Conservation (phyloP, 2,797 vertebrate species). For the Sardinella longiceps region DNA sequence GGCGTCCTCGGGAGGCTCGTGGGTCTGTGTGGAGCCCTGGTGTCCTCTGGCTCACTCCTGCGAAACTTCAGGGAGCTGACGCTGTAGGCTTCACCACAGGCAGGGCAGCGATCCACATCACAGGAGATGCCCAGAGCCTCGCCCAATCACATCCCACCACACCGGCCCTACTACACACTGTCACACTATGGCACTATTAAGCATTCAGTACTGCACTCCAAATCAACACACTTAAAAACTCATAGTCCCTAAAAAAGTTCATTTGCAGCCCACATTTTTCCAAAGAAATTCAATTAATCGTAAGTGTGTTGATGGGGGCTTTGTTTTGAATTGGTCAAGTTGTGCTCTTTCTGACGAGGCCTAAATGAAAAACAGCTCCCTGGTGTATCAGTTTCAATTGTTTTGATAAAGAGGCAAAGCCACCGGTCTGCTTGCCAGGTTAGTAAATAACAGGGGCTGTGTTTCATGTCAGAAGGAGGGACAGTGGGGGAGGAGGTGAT, state of each 20-base stretch:
- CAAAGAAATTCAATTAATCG: background rate
- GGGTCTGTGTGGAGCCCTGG: constrained; percentile 41
- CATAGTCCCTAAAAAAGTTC: background rate
- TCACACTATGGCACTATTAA: background rate
- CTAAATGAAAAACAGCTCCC: constrained; percentile 40
- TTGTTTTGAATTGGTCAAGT: background rate
- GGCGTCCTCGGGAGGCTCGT: background rate
- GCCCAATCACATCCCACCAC: background rate
- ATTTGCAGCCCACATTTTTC: background rate
- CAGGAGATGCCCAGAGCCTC: constrained; percentile 25
- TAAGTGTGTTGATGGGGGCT: background rate
- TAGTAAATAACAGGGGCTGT: constrained; percentile 50
- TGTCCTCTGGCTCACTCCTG: constrained; percentile 58
- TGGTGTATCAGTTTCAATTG: constrained; percentile 32
- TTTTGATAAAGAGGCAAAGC: constrained; percentile 43
- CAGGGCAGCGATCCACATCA: constrained; percentile 53
- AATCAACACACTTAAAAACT: background rate
- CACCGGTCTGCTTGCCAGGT: constrained; percentile 38
- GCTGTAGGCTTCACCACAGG: constrained; percentile 44
- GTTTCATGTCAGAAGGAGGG: constrained; percentile 50
- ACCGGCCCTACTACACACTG: background rate
- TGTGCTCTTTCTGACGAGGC: constrained; percentile 19
- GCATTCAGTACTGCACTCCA: background rate
- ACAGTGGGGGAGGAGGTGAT: constrained; percentile 33
- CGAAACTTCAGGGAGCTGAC: constrained; percentile 50